Evolutionary conservation across 2,113 vertebrate species (phyloP).

Genomic region (Anas platyrhynchos): DNA sequence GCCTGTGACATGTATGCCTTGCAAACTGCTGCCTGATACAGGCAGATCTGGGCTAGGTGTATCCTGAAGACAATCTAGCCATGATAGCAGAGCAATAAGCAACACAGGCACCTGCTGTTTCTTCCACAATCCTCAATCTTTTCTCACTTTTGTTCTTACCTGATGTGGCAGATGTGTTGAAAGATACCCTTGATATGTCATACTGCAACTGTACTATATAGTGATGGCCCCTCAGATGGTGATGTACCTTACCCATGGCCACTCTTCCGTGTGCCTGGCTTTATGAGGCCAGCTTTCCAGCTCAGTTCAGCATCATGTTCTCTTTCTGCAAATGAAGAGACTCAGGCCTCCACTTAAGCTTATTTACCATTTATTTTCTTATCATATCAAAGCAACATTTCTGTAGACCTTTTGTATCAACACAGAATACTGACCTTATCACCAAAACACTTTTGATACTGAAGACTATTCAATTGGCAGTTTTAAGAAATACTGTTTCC

Average conservation of each 20-base stretch:
- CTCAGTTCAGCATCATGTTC: neutral
- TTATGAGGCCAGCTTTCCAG: neutral
- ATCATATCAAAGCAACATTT: neutral
- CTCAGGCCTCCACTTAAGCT: neutral
- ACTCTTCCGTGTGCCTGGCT: neutral
- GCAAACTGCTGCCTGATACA: neutral
- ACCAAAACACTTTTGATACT: neutral
- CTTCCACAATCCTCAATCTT: neutral
- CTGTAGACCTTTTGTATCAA: neutral
- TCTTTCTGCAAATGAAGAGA: neutral
- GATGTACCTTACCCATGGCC: neutral
- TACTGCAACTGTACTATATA: neutral
- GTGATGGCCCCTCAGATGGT: neutral
- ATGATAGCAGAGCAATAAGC: neutral
- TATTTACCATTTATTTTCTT: neutral
- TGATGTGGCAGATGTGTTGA: neutral
- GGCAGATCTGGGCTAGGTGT: neutral
- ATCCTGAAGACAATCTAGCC: neutral
- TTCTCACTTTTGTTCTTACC: neutral
- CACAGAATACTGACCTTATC: accelerated
- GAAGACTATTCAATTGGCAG: accelerated
- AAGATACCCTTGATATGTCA: neutral
- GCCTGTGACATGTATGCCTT: neutral
- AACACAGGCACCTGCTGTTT: neutral
- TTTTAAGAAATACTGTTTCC: neutral